Evolutionary conservation across 2,113 vertebrate genomes (phyloP), one percentile per base, ranked within the genome.

Genomic region (Ivindomyrus marchei): DNA sequence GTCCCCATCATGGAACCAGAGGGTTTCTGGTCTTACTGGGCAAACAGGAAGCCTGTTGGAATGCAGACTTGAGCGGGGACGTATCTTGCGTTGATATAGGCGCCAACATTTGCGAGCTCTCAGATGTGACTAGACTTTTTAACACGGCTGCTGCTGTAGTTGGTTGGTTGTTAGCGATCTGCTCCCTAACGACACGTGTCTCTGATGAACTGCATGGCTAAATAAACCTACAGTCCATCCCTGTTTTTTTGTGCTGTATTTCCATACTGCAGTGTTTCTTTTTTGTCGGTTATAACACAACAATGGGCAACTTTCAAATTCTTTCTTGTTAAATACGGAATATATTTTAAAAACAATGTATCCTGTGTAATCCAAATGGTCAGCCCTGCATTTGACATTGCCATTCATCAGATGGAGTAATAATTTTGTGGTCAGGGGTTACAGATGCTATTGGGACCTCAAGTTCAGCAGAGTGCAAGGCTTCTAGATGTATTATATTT

Each of bases 11-110:
- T 42, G 31, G 74, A 80, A 39, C 74, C 36, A 42, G 74, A 80
- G 45, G 47, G 84, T 50, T 47, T 85, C 83, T 85, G 83, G 83
- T 85, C 83, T 85, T 47, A 85, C 45, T 85, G 83, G 83, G 39
- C 39, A 85, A 45, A 85, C 83, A 85, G 83, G 39, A 47, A 70
- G 21, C 46, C 84, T 86, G 47, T 86, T n/a, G 36, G 74, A 80
- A 80, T 80, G 74, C 74, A 80, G 36, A 39, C 15, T 39, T 80
- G 74, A 80, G 74, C n/a, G 1, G 9, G 5, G 74, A 80, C 31
- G 10, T 42, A 80, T 42, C 74, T 80, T 80, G 74, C 17, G 5
- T 80, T 80, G 74, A 42, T 36, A 42, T 2, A 80, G 4, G 17
- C 13, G 15, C 36, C 36, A 42, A 19, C 31, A 80, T 80, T 42